These are phyloP conservation scores for Drosophila nigromelanica DNA, from an alignment of 1,140 invertebrate species.

Conservation along the genomic window DNA sequence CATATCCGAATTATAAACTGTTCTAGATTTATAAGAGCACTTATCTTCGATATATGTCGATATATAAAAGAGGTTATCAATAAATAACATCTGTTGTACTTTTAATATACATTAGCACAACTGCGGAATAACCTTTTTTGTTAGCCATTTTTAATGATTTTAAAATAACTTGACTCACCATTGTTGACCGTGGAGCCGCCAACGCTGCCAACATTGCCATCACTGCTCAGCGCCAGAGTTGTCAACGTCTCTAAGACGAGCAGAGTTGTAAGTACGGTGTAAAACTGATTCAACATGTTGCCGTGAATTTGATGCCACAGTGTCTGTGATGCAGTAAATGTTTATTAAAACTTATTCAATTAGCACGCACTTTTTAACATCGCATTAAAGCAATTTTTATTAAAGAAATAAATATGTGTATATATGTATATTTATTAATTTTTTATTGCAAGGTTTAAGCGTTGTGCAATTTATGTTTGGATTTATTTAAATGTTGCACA, in stretches of 20 bases:
- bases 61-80: too few relatives aligned
- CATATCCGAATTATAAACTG: too few relatives aligned
- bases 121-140: too few relatives aligned
- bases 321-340: conserved; percentile 6
- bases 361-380: conserved; percentile 22
- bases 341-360: conserved; percentile 9
- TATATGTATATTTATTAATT: conserved; percentile 2
- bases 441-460: conserved; percentile 11
- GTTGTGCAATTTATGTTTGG: conserved; percentile 14
- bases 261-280: conserved; percentile 21
- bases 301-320: background rate
- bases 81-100: too few relatives aligned
- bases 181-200: conserved; percentile 61
- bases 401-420: background rate
- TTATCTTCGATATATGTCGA: too few relatives aligned
- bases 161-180: conserved; percentile 44
- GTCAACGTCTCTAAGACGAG: conserved; percentile 22
- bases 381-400: conserved; percentile 7
- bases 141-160: background rate
- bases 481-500: conserved; percentile 23
- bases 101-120: too few relatives aligned
- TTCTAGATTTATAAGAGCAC: too few relatives aligned
- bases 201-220: conserved; percentile 33
- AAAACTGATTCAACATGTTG: conserved; percentile 47
- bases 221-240: conserved; percentile 52